phyloP scores from a whole-genome alignment of 2,888 invertebrate species.

The Sphinx pinastri region DNA sequence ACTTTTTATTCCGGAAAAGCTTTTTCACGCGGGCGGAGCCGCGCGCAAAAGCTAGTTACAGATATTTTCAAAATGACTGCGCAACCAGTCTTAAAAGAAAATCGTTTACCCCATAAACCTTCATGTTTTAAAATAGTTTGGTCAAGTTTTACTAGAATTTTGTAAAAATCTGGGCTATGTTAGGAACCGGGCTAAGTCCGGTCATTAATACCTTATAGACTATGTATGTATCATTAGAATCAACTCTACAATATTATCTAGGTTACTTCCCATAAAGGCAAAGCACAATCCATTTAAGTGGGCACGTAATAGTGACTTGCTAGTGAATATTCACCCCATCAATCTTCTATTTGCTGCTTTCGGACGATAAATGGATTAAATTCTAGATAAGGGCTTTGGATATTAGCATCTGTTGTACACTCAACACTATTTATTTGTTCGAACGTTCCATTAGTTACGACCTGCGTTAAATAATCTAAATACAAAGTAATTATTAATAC shows the following conservation, averaged over 20 bases:
- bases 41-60: too few species aligned
- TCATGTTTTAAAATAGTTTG: too few species aligned
- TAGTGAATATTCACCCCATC: slow-evolving; percentile 48
- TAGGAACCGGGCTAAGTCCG: not conserved
- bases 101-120: too few species aligned
- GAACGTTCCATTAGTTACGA: not conserved
- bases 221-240: not conserved
- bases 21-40: too few species aligned
- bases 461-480: slow-evolving; percentile 21
- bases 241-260: not conserved
- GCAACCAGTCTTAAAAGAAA: too few species aligned
- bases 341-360: slow-evolving; percentile 44
- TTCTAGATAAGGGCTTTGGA: slow-evolving; percentile 41
- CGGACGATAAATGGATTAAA: slow-evolving; percentile 53
- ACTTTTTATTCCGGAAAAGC: too few species aligned
- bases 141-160: too few species aligned
- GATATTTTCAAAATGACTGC: too few species aligned
- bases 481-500: not conserved
- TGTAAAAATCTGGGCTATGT: too few species aligned
- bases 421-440: slow-evolving; percentile 2
- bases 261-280: slow-evolving; percentile 6
- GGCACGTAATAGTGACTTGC: slow-evolving; percentile 35
- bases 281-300: slow-evolving; percentile 41
- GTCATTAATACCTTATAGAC: not conserved
- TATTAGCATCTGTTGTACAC: slow-evolving; percentile 44